Conservation (phyloP, 92 coral and sea anemone genomes). For the Epizoanthus scotinus region DNA sequence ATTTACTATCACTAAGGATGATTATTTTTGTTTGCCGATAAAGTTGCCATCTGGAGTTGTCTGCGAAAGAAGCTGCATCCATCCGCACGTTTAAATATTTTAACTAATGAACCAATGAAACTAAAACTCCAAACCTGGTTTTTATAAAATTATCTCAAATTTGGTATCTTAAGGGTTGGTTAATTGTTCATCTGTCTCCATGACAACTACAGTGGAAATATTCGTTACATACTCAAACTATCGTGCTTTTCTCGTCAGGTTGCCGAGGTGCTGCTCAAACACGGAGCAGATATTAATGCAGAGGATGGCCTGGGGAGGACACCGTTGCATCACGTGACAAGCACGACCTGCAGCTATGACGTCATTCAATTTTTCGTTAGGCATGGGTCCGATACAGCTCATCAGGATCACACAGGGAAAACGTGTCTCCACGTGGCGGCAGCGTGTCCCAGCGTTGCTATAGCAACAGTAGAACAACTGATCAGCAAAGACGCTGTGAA, state of each 20-base stretch:
- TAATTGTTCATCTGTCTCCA: no score
- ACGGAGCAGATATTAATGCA: conserved; percentile 9
- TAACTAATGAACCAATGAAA: no score
- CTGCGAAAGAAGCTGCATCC: no score
- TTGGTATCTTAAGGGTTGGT: no score
- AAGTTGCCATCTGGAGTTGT: no score
- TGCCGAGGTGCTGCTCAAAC: background rate
- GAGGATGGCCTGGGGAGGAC: conserved; percentile 6
- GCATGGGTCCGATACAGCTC: background rate
- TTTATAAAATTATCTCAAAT: no score
- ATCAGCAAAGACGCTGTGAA: background rate
- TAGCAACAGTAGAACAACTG: background rate
- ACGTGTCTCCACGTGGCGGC: conserved; percentile 11
- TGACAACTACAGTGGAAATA: no score
- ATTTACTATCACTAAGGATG: no score
- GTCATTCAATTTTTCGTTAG: background rate
- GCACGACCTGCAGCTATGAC: conserved; percentile 3
- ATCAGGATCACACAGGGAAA: conserved; percentile 5
- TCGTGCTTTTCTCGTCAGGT: background rate
- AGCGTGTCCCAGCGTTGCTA: background rate
- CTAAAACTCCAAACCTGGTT: no score
- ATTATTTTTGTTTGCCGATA: no score
- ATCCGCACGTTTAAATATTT: no score
- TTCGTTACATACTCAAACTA: background rate
- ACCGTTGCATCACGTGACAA: conserved; percentile 15